A percentile compares a stretch with the other conserved stretches of the same genome.
Evolutionary conservation across 2,113 vertebrate genomes (phyloP).

Genomic region (Hucho hucho): DNA sequence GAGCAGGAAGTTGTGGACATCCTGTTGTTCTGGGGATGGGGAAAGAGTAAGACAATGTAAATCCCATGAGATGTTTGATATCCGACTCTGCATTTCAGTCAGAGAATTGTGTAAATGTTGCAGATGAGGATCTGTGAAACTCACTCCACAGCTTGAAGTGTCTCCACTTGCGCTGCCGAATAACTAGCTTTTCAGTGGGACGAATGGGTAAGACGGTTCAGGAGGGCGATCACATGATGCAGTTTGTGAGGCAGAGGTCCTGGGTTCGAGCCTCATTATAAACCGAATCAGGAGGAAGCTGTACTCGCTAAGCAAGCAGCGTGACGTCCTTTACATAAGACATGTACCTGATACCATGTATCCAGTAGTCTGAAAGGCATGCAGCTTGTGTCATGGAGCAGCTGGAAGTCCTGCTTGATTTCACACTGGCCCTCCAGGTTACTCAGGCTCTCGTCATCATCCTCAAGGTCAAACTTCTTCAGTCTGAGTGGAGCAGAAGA

Average conservation of each 20-base stretch:
- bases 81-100: background rate
- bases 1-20: slow-evolving; percentile 88
- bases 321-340: no score
- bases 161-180: slow-evolving; percentile 75
- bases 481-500: slow-evolving; percentile 69
- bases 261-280: no score
- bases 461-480: slow-evolving; percentile 89
- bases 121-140: slow-evolving; percentile 66
- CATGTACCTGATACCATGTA: slow-evolving; percentile 87
- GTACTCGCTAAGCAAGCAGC: no score
- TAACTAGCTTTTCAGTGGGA: slow-evolving; percentile 48
- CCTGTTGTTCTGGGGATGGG: slow-evolving; percentile 81
- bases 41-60: background rate
- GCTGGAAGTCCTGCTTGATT: slow-evolving; percentile 79
- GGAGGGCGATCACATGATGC: no score
- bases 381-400: slow-evolving; percentile 67
- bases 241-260: no score
- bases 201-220: no score
- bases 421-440: slow-evolving; percentile 85
- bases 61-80: no score
- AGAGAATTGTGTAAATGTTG: background rate
- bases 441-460: slow-evolving; percentile 88
- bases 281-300: slow-evolving; percentile 3
- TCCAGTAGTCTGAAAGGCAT: slow-evolving; percentile 77
- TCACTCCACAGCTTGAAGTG: slow-evolving; percentile 84